Conservation (phyloP, 1,140 invertebrate genomes). For the Heterodera schachtii region DNA sequence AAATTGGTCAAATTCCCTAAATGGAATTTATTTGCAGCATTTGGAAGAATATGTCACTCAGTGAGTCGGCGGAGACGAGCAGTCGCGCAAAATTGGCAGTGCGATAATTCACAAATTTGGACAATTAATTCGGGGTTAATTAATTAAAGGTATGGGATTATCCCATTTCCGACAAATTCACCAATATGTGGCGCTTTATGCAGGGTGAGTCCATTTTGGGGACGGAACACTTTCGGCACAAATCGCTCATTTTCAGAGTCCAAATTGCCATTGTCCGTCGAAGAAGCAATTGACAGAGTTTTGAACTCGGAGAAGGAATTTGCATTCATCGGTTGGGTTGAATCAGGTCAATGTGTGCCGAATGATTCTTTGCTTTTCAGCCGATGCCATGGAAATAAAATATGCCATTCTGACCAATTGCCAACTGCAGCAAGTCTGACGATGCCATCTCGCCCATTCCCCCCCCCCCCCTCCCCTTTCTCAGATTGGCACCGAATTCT, state of each 20-base stretch:
- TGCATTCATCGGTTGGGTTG: constrained; percentile 79
- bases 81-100: constrained; percentile 86
- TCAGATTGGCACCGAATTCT: constrained; percentile 85
- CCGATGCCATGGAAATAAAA: constrained; percentile 87
- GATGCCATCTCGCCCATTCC: neutral
- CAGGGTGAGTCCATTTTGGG: constrained; percentile 65
- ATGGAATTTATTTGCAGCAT: constrained; percentile 72
- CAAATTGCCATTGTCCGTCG: constrained; percentile 76
- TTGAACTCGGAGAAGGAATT: constrained; percentile 80
- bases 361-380: constrained; percentile 65
- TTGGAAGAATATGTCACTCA: constrained; percentile 95
- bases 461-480: neutral
- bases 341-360: neutral
- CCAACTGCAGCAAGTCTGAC: constrained; percentile 77
- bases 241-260: constrained; percentile 71
- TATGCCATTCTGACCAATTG: constrained; percentile 85
- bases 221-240: neutral
- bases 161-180: constrained; percentile 92
- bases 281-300: constrained; percentile 80
- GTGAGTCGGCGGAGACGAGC: constrained; percentile 83
- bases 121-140: neutral
- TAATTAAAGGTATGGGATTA: constrained; percentile 82
- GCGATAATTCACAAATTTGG: neutral
- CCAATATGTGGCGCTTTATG: constrained; percentile 97
- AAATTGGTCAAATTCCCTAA: too few species aligned